A percentile compares a stretch with the other conserved stretches of the same genome.
These are phyloP conservation scores for Iselma pallidipennis DNA, from an alignment of 2,888 invertebrate genomes.

Conservation along the genomic window DNA sequence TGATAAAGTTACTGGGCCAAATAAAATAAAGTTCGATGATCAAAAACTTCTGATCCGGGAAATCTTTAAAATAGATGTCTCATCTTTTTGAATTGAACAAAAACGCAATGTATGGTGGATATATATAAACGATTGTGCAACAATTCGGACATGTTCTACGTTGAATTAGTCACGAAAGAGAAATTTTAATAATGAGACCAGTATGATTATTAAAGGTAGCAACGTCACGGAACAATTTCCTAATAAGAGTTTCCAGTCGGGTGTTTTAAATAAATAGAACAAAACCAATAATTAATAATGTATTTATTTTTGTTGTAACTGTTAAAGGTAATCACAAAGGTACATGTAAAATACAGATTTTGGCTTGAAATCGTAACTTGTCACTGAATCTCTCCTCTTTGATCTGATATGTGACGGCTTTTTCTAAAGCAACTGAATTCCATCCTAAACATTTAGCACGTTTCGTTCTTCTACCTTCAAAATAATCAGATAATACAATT, in stretches of 20 bases:
- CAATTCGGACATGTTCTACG: too few species aligned
- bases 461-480: not conserved
- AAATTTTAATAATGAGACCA: too few species aligned
- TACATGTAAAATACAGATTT: not conserved
- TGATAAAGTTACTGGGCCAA: constrained; percentile 20
- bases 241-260: too few species aligned
- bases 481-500: constrained; percentile 19
- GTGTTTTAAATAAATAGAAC: too few species aligned
- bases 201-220: too few species aligned
- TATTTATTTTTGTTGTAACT: not conserved
- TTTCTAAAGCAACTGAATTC: constrained; percentile 20
- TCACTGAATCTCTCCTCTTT: not conserved
- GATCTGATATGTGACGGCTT: constrained; percentile 11
- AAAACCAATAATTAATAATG: too few species aligned
- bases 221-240: too few species aligned
- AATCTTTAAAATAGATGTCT: constrained; percentile 10
- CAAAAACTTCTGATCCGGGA: constrained; percentile 28
- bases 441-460: constrained; percentile 24
- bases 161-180: too few species aligned
- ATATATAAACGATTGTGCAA: too few species aligned
- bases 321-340: not conserved
- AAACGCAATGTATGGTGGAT: too few species aligned
- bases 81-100: too few species aligned
- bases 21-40: constrained; percentile 26
- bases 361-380: not conserved